Evolutionary conservation across 2,113 vertebrate species (phyloP).

Genomic region (Stomatorhinus ivindoensis): DNA sequence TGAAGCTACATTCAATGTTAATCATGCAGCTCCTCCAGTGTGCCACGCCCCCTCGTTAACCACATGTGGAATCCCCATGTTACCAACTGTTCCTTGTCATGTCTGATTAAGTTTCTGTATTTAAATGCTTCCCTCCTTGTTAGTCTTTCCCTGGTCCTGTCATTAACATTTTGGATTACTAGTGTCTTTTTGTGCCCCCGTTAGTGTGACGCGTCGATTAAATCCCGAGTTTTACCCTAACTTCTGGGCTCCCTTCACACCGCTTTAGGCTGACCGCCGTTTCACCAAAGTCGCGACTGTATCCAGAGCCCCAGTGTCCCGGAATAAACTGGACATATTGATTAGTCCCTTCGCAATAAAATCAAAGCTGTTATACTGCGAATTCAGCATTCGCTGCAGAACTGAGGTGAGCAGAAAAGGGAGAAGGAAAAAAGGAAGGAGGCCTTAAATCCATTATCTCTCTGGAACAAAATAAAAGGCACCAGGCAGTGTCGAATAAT

Average conservation of each 20-base stretch:
- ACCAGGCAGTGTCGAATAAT: slow-evolving; percentile 9
- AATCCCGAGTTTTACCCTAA: too few species aligned
- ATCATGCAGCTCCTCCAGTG: background rate
- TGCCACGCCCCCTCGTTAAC: too few species aligned
- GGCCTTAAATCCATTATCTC: slow-evolving; percentile 5
- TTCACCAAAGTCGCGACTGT: background rate
- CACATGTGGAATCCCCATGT: too few species aligned
- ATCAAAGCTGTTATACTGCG: slow-evolving; percentile 9
- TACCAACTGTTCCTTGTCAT: too few species aligned
- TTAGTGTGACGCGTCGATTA: too few species aligned
- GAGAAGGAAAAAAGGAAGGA: background rate
- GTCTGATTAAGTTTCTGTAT: too few species aligned
- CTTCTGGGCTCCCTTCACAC: too few species aligned
- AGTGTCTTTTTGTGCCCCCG: too few species aligned
- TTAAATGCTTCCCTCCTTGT: too few species aligned
- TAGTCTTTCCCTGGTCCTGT: too few species aligned
- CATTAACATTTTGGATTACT: too few species aligned
- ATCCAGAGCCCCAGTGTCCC: background rate
- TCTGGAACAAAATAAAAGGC: slow-evolving; percentile 5
- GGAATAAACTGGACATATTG: slow-evolving; percentile 12
- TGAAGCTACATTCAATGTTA: background rate
- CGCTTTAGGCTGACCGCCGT: background rate
- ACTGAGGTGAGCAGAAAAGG: background rate
- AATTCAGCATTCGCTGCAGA: slow-evolving; percentile 6
- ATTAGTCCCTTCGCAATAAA: background rate